Evolutionary conservation across 1,140 invertebrate genomes (phyloP), one percentile per base, ranked within the genome.

Genomic region (Asbolus verrucosus): DNA sequence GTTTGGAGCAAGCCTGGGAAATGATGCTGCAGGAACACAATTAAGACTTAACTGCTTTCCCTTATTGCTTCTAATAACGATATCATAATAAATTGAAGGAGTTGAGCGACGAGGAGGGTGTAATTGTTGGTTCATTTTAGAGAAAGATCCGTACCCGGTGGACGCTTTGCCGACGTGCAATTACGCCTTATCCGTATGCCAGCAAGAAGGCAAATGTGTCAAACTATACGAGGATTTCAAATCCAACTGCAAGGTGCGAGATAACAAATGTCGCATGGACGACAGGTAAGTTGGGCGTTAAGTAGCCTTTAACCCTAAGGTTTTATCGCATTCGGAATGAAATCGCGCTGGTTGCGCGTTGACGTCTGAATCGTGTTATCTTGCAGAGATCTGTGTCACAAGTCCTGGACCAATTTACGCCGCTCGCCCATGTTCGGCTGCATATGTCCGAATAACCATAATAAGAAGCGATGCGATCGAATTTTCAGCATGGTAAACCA

Each of bases 401-500:
- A 93, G 75, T 88, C 92, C 3, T 95, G 93, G 93, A 88, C 89
- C 50, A 91, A 92, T 75, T 83, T 95, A 15, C 87, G 92, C 36
- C 81, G 91, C 60, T 93, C 93, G 6, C 93, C 92, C 1, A 90
- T 95, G 86, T 95, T 95, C 81, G 94, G 94, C 8, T 95, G 93
- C 83, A 94, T 95, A 73, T 95, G 94, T 81, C 93, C 94, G 54
- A 93, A 92, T 79, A 93, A 92, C 75, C 90, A 93, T 81, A 90
- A 91, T 84, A 94, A 94, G 86, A 91, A 90, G 75, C 87, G 91
- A 73, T 95, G 94, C 83, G 92, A 95, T 80, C 85, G 90, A 75
- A 92, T 94, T 80, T 95, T 94, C 83, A 87, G 88, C 68, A 87
- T 90, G 77, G 91, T 95, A 77, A 94, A 95, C 85, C 91, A 94